Base-by-base conservation (phyloP, 2,113 vertebrate species). In the Nerophis ophidion region DNA sequence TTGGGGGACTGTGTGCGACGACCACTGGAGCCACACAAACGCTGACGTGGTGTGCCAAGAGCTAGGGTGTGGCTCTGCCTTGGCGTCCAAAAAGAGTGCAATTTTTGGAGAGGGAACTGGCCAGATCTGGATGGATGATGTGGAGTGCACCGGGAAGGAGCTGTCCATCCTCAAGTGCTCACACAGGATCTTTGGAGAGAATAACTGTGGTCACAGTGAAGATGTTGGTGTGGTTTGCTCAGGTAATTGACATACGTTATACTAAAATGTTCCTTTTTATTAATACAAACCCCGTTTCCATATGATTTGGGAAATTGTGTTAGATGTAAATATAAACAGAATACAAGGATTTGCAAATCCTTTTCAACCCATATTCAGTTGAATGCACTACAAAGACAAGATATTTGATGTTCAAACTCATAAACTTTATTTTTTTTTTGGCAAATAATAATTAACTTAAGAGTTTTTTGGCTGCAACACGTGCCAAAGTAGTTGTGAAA, bases 1-100 rank as follows among this genome's bases (percentile, higher is more conserved):
- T 4, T 90, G 88, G 88, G 65, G 80, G 15, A 79, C 84, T 1
- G 81, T 90, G 15, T 90, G 88, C 65, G 80, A 83, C 40, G 6
- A 68, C 11, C 7, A 56, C 59, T 89, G 87, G 88, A 82, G 65
- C 16, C 5, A 70, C 48, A 66, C 17, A 16, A 82, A 86, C 64
- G 81, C 81, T 6, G 19, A 74, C 45, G 60, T 67, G 57, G 79
- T 86, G 63, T 90, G 88, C 53, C 62, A 70, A 2, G 13, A 61
- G 10, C 58, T 88, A 36, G 59, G 76, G 51, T 89, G 88, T 34
- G 86, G 85, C 19, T 9, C 13, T 0, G 70, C 65, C 2, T 0
- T 79, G 9, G 61, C 1, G 59, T 66, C 42, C 49, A 44, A 0
- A 48, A 52, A 0, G 40, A 44, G 1, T 12, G 71, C 81, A 6